Percentiles rank a stretch among this genome's conserved stretches.
phyloP scores from a whole-genome alignment of 2,888 invertebrate species.

The Cataglyphis altisquamis region DNA sequence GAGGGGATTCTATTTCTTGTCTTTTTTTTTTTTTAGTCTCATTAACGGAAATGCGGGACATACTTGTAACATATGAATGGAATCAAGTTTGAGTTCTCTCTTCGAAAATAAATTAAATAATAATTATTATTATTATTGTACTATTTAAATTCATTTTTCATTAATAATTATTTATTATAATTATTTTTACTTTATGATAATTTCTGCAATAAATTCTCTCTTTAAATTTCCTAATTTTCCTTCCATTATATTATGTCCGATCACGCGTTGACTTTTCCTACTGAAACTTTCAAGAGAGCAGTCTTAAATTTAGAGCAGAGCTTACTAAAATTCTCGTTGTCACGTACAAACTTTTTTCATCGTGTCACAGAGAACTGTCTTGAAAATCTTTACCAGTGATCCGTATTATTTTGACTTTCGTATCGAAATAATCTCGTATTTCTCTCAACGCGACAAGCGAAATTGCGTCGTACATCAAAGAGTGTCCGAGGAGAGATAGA shows the following conservation, averaged over 20 bases:
- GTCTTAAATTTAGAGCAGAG: not conserved
- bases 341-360: not conserved
- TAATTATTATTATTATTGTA: constrained; percentile 2
- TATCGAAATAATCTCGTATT: constrained; percentile 29
- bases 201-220: constrained; percentile 6
- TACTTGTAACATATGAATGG: not conserved
- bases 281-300: not conserved
- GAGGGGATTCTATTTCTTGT: not conserved
- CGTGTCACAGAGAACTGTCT: not conserved
- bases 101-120: not conserved
- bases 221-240: not conserved
- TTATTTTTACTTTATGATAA: not conserved
- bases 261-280: not conserved
- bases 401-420: constrained; percentile 14
- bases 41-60: not conserved
- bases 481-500: constrained; percentile 18
- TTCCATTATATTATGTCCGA: not conserved
- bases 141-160: constrained; percentile 8
- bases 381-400: not conserved
- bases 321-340: not conserved
- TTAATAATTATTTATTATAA: not conserved
- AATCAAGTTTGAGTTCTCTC: not conserved
- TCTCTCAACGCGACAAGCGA: constrained; percentile 30
- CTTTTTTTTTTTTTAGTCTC: not conserved
- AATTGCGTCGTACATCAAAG: constrained; percentile 53